Conservation (phyloP, 2,113 vertebrate species). For the Natator depressus region DNA sequence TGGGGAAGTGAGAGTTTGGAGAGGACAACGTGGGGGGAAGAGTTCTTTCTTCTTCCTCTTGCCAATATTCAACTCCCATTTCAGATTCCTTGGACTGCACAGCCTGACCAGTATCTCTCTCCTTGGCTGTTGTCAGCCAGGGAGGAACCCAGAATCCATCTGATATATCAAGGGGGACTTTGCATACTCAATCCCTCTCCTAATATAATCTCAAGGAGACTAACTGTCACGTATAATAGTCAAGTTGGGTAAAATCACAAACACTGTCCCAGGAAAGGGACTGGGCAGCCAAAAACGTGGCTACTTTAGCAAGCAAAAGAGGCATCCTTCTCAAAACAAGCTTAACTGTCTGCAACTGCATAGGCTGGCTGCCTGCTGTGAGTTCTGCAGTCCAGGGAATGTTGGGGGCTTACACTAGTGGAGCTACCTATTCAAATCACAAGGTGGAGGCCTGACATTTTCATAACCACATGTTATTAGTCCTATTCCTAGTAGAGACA, state of each 20-base stretch:
- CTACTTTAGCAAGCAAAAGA: background rate
- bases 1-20: conserved; percentile 68
- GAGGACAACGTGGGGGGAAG: conserved; percentile 72
- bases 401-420: rapidly evolving
- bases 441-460: background rate
- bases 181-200: background rate
- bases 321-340: background rate
- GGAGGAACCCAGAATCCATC: too few species aligned
- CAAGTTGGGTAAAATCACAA: background rate
- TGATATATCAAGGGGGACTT: background rate
- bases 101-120: background rate
- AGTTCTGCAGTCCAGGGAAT: rapidly evolving
- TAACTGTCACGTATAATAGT: background rate
- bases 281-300: rapidly evolving
- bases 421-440: background rate
- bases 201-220: background rate
- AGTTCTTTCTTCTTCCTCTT: conserved; percentile 37
- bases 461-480: background rate
- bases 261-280: background rate
- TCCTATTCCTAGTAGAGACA: conserved; percentile 1
- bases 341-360: background rate
- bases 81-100: conserved; percentile 49
- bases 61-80: conserved; percentile 72
- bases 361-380: background rate
- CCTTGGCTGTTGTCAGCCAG: background rate